phyloP scores from a whole-genome alignment of 2,797 vertebrate species.

The Rhincodon typus region DNA sequence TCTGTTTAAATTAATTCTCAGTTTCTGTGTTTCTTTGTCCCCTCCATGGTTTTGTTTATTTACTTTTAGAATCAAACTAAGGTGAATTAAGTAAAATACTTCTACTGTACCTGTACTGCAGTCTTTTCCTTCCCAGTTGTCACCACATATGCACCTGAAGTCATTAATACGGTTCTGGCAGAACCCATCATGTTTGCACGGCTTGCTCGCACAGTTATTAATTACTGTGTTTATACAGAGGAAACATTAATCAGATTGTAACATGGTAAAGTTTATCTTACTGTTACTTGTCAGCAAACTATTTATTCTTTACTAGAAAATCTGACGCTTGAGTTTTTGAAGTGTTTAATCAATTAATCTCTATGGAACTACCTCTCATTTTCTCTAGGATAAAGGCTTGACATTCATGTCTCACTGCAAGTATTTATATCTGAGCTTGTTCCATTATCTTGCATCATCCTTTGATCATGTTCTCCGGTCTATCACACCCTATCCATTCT shows the following conservation, averaged over 20 bases:
- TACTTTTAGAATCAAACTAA: not conserved
- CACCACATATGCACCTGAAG: not conserved
- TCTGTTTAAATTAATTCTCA: not conserved
- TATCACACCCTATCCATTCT: not conserved
- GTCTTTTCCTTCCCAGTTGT: constrained; percentile 6
- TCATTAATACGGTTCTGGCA: not conserved
- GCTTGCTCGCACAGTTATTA: not conserved
- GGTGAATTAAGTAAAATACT: not conserved
- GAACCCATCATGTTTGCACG: constrained; percentile 29
- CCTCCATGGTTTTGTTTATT: not conserved
- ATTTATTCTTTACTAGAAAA: not conserved
- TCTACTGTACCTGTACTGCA: not conserved
- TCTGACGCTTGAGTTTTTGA: not conserved
- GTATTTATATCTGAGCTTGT: not conserved
- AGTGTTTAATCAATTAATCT: not conserved
- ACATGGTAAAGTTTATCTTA: not conserved
- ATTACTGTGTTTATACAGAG: not conserved
- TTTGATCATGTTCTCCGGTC: not conserved
- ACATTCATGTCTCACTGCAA: not conserved
- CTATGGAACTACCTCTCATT: not conserved
- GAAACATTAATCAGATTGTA: not conserved
- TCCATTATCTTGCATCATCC: not conserved
- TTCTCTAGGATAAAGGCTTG: not conserved
- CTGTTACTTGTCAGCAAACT: not conserved
- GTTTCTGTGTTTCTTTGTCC: not conserved